Percentiles rank a stretch among this genome's conserved stretches.
Conservation (phyloP, 2,888 invertebrate genomes). For the Ormyrus nitidulus region DNA sequence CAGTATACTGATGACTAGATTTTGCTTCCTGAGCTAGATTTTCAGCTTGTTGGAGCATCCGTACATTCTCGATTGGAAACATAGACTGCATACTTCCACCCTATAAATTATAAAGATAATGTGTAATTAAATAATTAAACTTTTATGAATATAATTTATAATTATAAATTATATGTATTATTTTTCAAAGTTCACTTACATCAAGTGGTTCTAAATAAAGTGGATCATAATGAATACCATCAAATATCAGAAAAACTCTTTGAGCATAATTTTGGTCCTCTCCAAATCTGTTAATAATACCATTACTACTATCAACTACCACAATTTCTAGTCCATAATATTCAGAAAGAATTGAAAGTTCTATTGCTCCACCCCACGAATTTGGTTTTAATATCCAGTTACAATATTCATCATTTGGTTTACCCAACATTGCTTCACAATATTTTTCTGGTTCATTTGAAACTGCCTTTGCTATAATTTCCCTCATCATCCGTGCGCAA, state of each 20-base stretch:
- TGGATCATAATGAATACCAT: conserved; percentile 98
- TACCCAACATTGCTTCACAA: conserved; percentile 90
- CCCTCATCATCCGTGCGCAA: conserved; percentile 86
- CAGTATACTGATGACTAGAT: conserved; percentile 92
- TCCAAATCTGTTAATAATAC: conserved; percentile 93
- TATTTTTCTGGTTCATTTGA: conserved; percentile 86
- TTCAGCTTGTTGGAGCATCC: conserved; percentile 86
- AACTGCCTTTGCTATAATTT: conserved; percentile 91
- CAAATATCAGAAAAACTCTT: conserved; percentile 92
- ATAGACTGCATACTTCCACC: conserved; percentile 86
- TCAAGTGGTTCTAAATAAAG: conserved; percentile 88
- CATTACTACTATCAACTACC: conserved; percentile 93
- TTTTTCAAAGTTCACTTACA: conserved; percentile 77
- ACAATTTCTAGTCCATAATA: conserved; percentile 94
- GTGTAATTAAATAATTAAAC: too few relatives aligned
- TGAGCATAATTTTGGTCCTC: conserved; percentile 91
- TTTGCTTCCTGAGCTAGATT: conserved; percentile 92
- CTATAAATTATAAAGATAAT: conserved; percentile 73
- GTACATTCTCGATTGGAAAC: conserved; percentile 85
- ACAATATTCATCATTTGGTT: conserved; percentile 90
- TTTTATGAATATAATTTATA: too few relatives aligned
- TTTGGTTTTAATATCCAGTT: conserved; percentile 92
- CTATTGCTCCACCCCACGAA: conserved; percentile 98
- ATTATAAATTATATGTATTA: not conserved
- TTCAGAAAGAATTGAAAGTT: conserved; percentile 90